These are phyloP conservation scores for Clistopyga incitator DNA, from an alignment of 2,888 invertebrate genomes.

Conservation along the genomic window DNA sequence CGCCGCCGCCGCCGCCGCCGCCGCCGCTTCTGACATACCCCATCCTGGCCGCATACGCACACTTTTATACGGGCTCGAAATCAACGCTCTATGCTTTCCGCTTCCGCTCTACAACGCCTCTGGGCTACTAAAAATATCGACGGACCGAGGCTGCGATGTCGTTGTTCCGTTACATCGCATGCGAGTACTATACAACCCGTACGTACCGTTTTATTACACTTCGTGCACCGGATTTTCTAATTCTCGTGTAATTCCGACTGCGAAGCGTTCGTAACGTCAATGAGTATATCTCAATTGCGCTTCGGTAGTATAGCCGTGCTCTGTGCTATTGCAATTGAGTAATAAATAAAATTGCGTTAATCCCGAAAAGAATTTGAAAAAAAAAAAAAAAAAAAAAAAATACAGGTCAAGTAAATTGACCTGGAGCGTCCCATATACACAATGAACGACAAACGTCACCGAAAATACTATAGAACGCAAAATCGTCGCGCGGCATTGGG, in stretches of 20 bases:
- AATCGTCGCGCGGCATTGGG: slow-evolving; percentile 25
- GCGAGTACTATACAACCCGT: slow-evolving; percentile 19
- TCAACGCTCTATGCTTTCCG: slow-evolving; percentile 50
- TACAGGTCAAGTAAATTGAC: background rate
- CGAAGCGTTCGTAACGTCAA: background rate
- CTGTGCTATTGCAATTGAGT: background rate
- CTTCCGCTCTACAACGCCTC: slow-evolving; percentile 65
- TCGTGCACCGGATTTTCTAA: slow-evolving; percentile 12
- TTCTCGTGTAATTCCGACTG: slow-evolving; percentile 1
- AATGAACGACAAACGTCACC: background rate
- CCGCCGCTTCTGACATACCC: slow-evolving; percentile 26
- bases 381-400: background rate
- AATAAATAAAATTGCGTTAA: too few species aligned
- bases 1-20: too few species aligned
- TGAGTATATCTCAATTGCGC: background rate
- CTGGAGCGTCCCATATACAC: background rate
- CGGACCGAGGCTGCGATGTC: slow-evolving; percentile 1
- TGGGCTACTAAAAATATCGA: slow-evolving; percentile 66
- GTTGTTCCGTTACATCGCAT: slow-evolving; percentile 48
- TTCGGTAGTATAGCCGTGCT: background rate
- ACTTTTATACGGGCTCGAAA: slow-evolving; percentile 7
- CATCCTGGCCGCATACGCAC: slow-evolving; percentile 11
- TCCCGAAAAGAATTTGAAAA: too few species aligned
- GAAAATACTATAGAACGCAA: slow-evolving; percentile 4
- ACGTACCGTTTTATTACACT: slow-evolving; percentile 29